Conservation (phyloP, 2,113 vertebrate genomes). For the Megaceryle torquata region DNA sequence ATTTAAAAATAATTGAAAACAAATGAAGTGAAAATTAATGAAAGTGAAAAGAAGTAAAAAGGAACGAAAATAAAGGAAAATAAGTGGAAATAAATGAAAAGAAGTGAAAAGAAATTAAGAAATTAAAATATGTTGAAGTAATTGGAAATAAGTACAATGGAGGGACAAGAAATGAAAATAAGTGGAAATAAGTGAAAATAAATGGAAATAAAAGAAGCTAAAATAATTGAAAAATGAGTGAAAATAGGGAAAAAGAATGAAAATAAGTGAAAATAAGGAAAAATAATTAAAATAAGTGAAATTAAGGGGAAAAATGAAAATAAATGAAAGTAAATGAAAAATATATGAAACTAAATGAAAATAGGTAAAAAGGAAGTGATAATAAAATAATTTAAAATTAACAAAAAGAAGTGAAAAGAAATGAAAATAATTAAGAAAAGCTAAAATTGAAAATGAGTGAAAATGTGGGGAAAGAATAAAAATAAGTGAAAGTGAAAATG, state of each 20-base stretch:
- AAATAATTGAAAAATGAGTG: background rate
- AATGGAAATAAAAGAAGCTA: background rate
- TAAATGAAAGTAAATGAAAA: background rate
- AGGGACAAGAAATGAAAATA: background rate
- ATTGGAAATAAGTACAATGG: background rate
- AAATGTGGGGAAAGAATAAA: no score
- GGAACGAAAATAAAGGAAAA: background rate
- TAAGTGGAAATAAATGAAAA: accelerated
- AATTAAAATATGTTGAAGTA: accelerated
- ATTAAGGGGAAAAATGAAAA: background rate
- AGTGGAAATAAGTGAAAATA: background rate
- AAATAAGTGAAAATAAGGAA: background rate
- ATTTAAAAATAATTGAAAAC: background rate
- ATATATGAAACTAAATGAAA: no score
- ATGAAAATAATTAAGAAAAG: background rate
- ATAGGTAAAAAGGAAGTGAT: background rate
- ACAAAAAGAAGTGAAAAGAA: background rate
- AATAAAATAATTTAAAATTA: background rate
- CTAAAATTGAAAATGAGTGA: background rate
- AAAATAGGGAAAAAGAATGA: background rate
- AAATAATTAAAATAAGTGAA: background rate
- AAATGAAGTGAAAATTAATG: background rate
- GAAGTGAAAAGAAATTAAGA: background rate
- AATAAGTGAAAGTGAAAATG: background rate
- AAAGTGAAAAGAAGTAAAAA: background rate